Evolutionary conservation across 1,140 invertebrate species (phyloP), one percentile per base, ranked within the genome.

Genomic region (Drosophila simulans): DNA sequence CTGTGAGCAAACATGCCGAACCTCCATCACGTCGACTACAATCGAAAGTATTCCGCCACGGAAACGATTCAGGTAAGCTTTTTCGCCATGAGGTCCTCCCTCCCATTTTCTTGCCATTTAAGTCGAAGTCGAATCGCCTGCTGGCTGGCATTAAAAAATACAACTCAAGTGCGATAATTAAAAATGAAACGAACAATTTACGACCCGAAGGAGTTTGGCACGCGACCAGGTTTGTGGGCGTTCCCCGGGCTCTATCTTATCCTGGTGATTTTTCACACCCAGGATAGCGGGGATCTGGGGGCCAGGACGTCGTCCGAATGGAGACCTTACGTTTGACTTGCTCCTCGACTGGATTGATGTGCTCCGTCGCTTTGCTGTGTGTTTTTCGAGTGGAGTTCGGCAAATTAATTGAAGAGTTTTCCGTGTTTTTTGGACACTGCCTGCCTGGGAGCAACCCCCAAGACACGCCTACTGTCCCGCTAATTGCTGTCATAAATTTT

Each of bases 31-130:
- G 88, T 91, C 40, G 91, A 92, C 75, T 92, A 92, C 63, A 92
- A 92, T 80, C 91, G 91, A 73, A 92, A 92, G 77, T 92, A 92
- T 80, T 91, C 91, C 77, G 91, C 91, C 55, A 92, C 90, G 86
- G 91, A 92, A 92, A 92, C 91, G 69, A 92, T 92, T 81, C 91
- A 92, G 91, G 91, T 92, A 80, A 92, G 90, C 11, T 42, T 46
- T 46, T 37, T 0, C 37, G 13, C 34, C 35, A 42, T 48, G 27
- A 40, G 39, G 11, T 37, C 27, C 49, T 10, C 8, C 27, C 49
- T 10, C 11, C 17, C 31, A 56, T 57, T 56, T 40, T 11, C n/a
- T 13, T 8, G 27, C 43, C 51, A 31, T 39, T 54, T 34, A 51
- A 59, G 45, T 15, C 42, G 22, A 22, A 22, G 20, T 3, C 20